Base-by-base conservation (phyloP, 2,888 invertebrate species). In the Entomobrya multifasciata region DNA sequence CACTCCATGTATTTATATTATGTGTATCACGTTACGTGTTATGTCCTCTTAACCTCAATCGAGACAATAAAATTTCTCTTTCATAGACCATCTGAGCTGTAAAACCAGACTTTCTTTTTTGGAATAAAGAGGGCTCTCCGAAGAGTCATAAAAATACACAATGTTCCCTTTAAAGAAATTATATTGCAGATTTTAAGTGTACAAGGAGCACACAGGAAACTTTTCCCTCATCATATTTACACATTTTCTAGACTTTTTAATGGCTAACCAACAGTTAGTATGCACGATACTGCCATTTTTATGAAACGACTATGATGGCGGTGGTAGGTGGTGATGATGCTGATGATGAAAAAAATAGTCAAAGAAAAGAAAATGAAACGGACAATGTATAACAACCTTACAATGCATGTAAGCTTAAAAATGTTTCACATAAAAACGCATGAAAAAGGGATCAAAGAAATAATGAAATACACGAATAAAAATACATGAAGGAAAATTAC, bases 41-140 rank as follows among this genome's bases (percentile, higher is more conserved):
- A 47, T 47, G 83, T 83, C 83, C 83, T 76, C 83, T 83, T 83
- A 83, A 83, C 83, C 83, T 83, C 83, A 83, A 83, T 83, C 83
- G 83, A 83, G 83, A 83, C 76, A 83, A 83, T 83, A 83, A 83
- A 83, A 83, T 83, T 74, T 65, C 65, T 49, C 30, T 83, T 80
- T 83, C 83, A 83, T 83, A 74, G 36, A 74, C 27, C 83, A 55
- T 20, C 55, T 44, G 30, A 81, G 79, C 72, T 60, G 72, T 76
- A 83, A 83, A n/a, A 83, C n/a, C 62, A 76, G 72, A 74, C 74
- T 72, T 72, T 57, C 72, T 76, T 49, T 41, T 76, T 65, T 74
- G 11, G 22, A 52, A 70, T 36, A 36, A 62, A 62, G 47, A 84
- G 41, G 44, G 78, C 84, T 84, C 84, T 84, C 84, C 17, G 41